phyloP scores from a whole-genome alignment of 2,888 invertebrate species.

The Hipparchia semele region DNA sequence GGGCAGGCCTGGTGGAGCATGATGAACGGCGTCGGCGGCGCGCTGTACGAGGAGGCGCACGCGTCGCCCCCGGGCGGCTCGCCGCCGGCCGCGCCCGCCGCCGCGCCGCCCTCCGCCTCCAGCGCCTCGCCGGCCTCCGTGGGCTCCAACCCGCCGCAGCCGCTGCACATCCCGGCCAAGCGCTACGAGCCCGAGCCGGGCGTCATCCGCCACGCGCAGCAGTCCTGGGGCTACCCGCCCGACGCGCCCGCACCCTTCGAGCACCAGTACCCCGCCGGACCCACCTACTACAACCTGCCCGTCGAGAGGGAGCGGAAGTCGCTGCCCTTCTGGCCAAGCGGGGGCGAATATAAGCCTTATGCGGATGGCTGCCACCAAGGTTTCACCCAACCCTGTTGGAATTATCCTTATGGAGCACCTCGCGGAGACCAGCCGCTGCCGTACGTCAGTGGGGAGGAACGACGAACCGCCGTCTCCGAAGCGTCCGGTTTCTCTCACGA shows the following conservation, averaged over 20 bases:
- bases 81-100: constrained; percentile 87
- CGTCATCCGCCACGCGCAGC: constrained; percentile 90
- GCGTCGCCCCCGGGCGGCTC: constrained; percentile 83
- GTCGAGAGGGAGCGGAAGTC: constrained; percentile 86
- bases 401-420: constrained; percentile 86
- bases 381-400: constrained; percentile 89
- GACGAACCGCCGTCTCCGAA: constrained; percentile 85
- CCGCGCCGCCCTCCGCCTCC: constrained; percentile 84
- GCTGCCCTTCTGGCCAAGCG: constrained; percentile 87
- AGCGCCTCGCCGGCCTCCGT: constrained; percentile 83
- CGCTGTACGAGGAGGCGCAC: constrained; percentile 89
- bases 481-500: constrained; percentile 88
- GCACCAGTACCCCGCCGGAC: constrained; percentile 87
- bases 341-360: constrained; percentile 86
- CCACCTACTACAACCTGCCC: constrained; percentile 90
- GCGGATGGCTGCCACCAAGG: constrained; percentile 86
- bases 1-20: constrained; percentile 93
- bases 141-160: constrained; percentile 88
- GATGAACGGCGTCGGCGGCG: constrained; percentile 91
- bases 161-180: constrained; percentile 95
- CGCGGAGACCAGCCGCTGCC: constrained; percentile 87
- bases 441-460: constrained; percentile 88
- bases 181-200: constrained; percentile 87
- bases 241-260: constrained; percentile 85
- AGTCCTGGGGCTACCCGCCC: constrained; percentile 89